A percentile compares a stretch with the other conserved stretches of the same genome.
phyloP scores from a whole-genome alignment of 2,797 vertebrate genomes.

The Pelodytes ibericus region DNA sequence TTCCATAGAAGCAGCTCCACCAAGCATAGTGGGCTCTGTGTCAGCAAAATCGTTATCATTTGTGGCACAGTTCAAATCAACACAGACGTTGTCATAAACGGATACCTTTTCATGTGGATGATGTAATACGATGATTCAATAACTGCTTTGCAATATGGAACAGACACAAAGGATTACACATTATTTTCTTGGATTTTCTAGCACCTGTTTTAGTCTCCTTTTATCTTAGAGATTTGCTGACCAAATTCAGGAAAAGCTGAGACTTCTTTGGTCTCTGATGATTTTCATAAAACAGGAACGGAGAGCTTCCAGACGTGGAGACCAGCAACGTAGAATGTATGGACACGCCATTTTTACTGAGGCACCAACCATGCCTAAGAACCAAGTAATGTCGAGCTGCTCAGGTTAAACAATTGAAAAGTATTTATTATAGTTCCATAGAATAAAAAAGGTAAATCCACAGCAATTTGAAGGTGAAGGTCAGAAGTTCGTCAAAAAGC shows the following conservation, averaged over 20 bases:
- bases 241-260: slow-evolving; percentile 27
- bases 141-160: slow-evolving; percentile 7
- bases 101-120: slow-evolving; percentile 40
- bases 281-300: too few species aligned
- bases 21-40: slow-evolving; percentile 3
- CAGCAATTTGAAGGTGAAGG: too few species aligned
- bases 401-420: too few species aligned
- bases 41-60: slow-evolving; percentile 44
- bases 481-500: too few species aligned
- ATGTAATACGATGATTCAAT: slow-evolving; percentile 37
- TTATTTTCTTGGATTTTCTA: slow-evolving; percentile 19
- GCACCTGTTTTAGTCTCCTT: slow-evolving; percentile 31
- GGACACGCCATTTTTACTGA: too few species aligned
- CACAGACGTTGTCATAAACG: not conserved
- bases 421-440: too few species aligned
- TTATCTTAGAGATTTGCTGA: slow-evolving; percentile 18
- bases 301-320: too few species aligned
- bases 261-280: slow-evolving; percentile 7
- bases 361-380: too few species aligned
- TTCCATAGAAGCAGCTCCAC: not conserved
- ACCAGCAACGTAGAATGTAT: too few species aligned
- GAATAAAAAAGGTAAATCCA: too few species aligned
- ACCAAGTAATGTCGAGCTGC: too few species aligned
- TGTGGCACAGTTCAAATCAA: slow-evolving; percentile 1
- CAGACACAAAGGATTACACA: slow-evolving; percentile 27